A percentile compares a stretch with the other conserved stretches of the same genome.
These are phyloP conservation scores for Oppia nitens DNA, from an alignment of 1,140 invertebrate species.

Conservation along the genomic window DNA sequence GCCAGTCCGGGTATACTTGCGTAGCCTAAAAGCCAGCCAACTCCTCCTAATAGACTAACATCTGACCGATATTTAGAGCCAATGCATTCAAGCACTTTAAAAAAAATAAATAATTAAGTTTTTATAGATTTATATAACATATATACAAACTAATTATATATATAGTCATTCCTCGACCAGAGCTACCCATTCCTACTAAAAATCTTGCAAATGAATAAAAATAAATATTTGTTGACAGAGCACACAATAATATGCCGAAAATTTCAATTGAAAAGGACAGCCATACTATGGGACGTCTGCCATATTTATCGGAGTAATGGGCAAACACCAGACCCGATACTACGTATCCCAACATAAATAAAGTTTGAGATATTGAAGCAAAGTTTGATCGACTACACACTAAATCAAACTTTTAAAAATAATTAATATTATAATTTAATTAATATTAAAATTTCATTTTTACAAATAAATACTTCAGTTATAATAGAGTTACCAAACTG, in stretches of 20 bases:
- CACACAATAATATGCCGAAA: not conserved
- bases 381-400: constrained; percentile 50
- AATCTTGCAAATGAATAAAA: not conserved
- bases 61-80: not conserved
- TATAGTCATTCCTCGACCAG: not conserved
- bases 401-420: constrained; percentile 44
- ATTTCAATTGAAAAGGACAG: constrained; percentile 10
- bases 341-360: constrained; percentile 66
- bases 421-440: too few species aligned
- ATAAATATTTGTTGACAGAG: not conserved
- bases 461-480: not conserved
- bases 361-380: constrained; percentile 48
- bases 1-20: not conserved
- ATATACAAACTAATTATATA: not conserved
- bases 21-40: not conserved
- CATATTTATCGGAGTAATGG: constrained; percentile 55
- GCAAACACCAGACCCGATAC: constrained; percentile 60
- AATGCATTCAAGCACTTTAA: not conserved
- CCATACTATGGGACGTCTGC: constrained; percentile 14
- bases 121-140: not conserved
- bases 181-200: not conserved
- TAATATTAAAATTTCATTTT: not conserved
- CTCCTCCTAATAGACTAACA: not conserved
- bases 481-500: not conserved
- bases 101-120: not conserved